Evolutionary conservation across 2,797 vertebrate genomes (phyloP), one percentile per base, ranked within the genome.

Genomic region (Phoeniculus purpureus): DNA sequence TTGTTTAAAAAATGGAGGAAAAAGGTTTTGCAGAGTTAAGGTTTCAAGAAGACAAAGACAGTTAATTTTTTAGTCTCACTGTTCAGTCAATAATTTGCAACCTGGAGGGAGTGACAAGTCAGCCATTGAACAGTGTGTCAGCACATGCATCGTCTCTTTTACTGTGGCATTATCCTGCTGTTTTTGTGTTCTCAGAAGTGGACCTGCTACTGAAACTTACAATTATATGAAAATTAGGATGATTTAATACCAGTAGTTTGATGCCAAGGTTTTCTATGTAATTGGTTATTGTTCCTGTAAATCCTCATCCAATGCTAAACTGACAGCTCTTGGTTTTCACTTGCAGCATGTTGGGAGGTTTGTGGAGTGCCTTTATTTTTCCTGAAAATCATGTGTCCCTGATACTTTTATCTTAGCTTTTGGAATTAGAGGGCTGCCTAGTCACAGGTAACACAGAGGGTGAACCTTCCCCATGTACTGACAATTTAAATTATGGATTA

Each of bases 91-190:
- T 90, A 94, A 51, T 92, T 94, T 94, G 92, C 68, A 87, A 56
- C 85, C 93, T 65, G 52, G 64, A 93, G 84, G 43, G 56, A 94
- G 73, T 92, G 87, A 96, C 67, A 94, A 95, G 77, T 55, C 78
- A 94, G 86, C 88, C 92, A 93, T 7, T 91, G 82, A 96, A 70
- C 78, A 92, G 43, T 86, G 71, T 92, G 73, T 95, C 93, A 96
- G 96, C 86, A 95, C 75, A 86, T 58, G 73, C 55, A 77, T 89
- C 89, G 96, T 61, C 47, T 91, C 90, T 94, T 95, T 94, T 90
- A 87, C 76, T 93, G 86, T 87, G 40, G 60, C 80, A 83, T 77
- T 83, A 73, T 76, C 96, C 94, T 34, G 91, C 94, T 95, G 94
- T 34, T 95, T 81, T 47, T 29, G 72, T 81, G 26, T 85, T 82